phyloP scores from a whole-genome alignment of 2,113 vertebrate genomes.

The Dipodomys merriami region DNA sequence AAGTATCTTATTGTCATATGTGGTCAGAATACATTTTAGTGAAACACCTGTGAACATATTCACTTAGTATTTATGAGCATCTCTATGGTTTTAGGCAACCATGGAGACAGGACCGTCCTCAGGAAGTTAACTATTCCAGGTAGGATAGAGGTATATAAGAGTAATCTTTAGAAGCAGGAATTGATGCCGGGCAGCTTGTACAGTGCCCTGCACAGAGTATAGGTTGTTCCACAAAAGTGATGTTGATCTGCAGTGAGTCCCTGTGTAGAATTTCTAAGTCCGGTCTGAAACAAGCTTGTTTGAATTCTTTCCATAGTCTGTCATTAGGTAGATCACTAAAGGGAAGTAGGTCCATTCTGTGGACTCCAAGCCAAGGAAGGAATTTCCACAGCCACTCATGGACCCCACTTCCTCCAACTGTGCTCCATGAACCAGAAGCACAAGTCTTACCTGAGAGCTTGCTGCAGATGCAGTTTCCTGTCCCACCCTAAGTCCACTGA shows the following conservation, averaged over 20 bases:
- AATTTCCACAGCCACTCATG: neutral
- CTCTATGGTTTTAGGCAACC: neutral
- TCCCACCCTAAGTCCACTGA: conserved; percentile 31
- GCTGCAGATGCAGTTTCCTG: conserved; percentile 47
- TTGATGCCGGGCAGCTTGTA: neutral
- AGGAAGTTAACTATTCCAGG: neutral
- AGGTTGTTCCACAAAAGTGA: neutral
- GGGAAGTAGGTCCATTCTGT: neutral
- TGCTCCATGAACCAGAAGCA: neutral
- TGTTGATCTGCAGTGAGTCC: conserved; percentile 47
- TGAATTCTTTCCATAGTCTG: conserved; percentile 4
- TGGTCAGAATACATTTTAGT: conserved; percentile 45
- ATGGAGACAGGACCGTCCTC: neutral
- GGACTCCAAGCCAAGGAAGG: neutral
- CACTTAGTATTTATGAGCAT: neutral
- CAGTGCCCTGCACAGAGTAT: neutral
- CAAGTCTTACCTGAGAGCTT: neutral
- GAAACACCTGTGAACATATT: conserved; percentile 28
- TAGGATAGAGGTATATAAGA: neutral
- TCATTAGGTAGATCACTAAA: neutral
- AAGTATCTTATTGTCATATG: neutral
- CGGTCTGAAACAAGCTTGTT: conserved; percentile 3
- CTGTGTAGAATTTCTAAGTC: conserved; percentile 49
- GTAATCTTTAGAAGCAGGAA: conserved; percentile 6
- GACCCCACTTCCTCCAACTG: neutral